These are phyloP conservation scores for Bubo scandiacus DNA, from an alignment of 2,113 vertebrate species.

Conservation along the genomic window DNA sequence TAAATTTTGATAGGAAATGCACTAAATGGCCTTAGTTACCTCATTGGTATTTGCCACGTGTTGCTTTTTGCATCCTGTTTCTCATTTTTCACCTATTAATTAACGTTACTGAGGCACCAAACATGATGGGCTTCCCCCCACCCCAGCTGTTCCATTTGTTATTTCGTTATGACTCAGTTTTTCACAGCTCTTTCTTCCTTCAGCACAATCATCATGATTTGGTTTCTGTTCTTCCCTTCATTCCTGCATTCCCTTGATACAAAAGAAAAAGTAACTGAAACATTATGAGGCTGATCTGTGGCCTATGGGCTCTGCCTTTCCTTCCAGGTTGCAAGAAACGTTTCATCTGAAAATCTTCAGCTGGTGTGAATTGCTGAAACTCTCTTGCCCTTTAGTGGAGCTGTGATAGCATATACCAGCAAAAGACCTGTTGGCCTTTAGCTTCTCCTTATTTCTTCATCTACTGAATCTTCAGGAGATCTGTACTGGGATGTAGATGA, in stretches of 20 bases:
- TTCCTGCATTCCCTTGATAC: background rate
- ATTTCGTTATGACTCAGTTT: background rate
- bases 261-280: background rate
- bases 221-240: background rate
- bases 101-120: background rate
- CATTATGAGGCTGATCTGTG: background rate
- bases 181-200: background rate
- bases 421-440: background rate
- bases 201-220: background rate
- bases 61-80: background rate
- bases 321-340: background rate
- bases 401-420: background rate
- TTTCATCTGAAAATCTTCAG: background rate
- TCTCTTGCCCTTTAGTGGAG: background rate
- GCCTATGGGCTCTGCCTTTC: background rate
- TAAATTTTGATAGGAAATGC: background rate
- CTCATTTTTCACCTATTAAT: background rate
- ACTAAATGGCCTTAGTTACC: background rate
- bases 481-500: background rate
- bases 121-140: background rate
- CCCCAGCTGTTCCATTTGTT: background rate
- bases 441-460: background rate
- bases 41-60: background rate
- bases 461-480: background rate
- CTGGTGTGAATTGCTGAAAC: background rate